Conservation (phyloP, 2,113 vertebrate species). For the Pseudopipra pipra region DNA sequence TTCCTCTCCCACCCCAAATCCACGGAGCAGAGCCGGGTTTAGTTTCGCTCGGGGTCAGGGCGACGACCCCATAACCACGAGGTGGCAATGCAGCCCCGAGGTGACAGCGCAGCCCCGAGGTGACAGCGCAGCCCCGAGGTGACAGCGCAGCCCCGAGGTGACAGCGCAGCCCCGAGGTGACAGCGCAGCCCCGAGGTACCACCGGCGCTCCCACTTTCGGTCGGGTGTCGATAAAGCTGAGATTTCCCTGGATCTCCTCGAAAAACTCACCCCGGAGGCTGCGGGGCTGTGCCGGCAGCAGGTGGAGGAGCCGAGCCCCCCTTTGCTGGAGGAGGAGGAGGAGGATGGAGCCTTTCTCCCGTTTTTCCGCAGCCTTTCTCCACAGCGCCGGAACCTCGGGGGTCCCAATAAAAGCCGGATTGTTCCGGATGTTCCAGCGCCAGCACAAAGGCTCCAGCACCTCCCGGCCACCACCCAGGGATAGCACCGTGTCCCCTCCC, state of each 20-base stretch:
- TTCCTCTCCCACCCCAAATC: background rate
- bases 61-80: background rate
- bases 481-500: background rate
- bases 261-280: fast-evolving
- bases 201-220: fast-evolving
- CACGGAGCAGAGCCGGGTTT: fast-evolving
- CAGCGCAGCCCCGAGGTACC: background rate
- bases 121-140: background rate
- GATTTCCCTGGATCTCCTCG: background rate
- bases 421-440: fast-evolving
- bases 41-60: fast-evolving
- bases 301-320: background rate
- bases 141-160: background rate
- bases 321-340: background rate
- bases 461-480: background rate
- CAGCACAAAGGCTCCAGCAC: background rate
- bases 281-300: background rate
- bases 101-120: background rate
- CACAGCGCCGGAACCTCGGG: background rate
- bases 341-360: background rate
- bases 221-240: fast-evolving
- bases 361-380: background rate
- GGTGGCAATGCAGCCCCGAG: background rate
- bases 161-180: background rate
- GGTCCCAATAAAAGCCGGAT: background rate